Evolutionary conservation across 2,888 invertebrate genomes (phyloP), one percentile per base, ranked within the genome.

Genomic region (Helicoverpa assulta): DNA sequence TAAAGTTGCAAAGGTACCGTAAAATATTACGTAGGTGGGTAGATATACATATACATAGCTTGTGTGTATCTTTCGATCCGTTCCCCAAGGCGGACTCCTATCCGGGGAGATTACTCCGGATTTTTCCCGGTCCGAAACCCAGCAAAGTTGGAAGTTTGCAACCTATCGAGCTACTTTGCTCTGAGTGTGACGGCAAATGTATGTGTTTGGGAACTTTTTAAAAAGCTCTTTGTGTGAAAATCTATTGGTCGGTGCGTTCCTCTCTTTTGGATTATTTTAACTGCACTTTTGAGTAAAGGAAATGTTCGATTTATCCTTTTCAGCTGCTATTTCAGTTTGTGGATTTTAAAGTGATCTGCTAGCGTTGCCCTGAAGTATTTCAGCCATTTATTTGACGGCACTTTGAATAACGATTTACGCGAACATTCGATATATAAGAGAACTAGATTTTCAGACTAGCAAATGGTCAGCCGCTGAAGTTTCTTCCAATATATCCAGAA

Each of bases 131-230:
- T 73, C 76, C 77, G 67, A 81, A 83, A 82, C 80, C 81, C 72
- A 76, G 81, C 64, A 55, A 85, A 88, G 87, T 86, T 85, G 73
- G 65, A 73, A 86, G 84, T 86, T 88, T 73, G 81, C 81, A 80
- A 86, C 82, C 82, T 82, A 87, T 83, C 80, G 76, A 82, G 78
- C 73, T 85, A 83, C 84, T 86, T 85, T 81, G 26, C 75, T 72
- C 66, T 62, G 70, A 80, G 70, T 82, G 84, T 78, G 77, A 78
- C 80, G 79, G 67, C 55, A 68, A 81, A 81, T 85, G 84, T 82
- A 86, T 84, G 80, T 86, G 82, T 84, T 81, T 63, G 71, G 58
- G 67, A 86, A 80, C 69, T 82, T 86, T 86, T 82, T 69, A 73
- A 80, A 80, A 80, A 81, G 77, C 82, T 80, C 82, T 82, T 79